phyloP scores from a whole-genome alignment of 2,113 vertebrate species.

The Platysteira castanea region DNA sequence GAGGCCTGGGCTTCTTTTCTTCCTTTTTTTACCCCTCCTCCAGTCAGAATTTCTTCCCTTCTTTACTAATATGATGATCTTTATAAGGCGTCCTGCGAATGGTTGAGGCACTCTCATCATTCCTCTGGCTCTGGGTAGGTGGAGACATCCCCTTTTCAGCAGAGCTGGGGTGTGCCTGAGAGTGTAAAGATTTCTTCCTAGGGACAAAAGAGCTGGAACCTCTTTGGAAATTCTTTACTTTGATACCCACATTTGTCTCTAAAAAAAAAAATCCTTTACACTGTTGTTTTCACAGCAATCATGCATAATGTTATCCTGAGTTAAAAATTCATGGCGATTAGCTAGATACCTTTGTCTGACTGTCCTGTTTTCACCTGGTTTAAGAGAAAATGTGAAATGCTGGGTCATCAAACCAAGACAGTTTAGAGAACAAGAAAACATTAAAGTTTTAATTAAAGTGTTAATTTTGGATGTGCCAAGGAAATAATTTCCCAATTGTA shows the following conservation, averaged over 20 bases:
- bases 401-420: not conserved
- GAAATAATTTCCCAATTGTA: not conserved
- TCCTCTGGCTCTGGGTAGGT: accelerated
- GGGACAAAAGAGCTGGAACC: not conserved
- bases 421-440: not conserved
- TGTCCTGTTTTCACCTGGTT: not conserved
- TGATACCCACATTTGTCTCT: not conserved
- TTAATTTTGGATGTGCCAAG: not conserved
- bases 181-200: not conserved
- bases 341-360: not conserved
- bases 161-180: not conserved
- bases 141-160: accelerated
- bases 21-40: not conserved
- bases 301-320: not conserved
- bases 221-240: not conserved
- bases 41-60: not conserved
- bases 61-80: not conserved
- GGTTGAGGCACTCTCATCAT: accelerated
- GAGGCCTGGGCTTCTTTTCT: not conserved
- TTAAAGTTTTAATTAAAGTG: not conserved
- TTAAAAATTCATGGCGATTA: not conserved
- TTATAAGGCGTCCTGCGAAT: not conserved
- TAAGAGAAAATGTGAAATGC: not conserved
- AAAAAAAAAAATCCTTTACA: not conserved
- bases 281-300: not conserved